A percentile compares a stretch with the other conserved stretches of the same genome.
phyloP scores from a whole-genome alignment of 2,888 invertebrate species.

The Dendrolimus houi region DNA sequence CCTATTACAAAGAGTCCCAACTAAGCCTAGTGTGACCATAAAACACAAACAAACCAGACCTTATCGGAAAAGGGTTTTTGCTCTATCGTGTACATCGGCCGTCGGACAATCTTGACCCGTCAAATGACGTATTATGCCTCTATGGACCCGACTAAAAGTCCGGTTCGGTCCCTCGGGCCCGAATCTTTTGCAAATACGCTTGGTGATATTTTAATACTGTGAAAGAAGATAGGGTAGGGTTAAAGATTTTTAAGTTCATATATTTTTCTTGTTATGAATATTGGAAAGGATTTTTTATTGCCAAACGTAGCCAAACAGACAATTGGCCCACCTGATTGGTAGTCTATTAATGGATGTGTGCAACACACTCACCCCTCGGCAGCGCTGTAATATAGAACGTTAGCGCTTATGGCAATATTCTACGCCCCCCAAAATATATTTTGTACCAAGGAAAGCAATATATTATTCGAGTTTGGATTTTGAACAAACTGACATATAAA shows the following conservation, averaged over 20 bases:
- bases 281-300: too few species aligned
- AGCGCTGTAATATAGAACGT: too few species aligned
- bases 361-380: too few species aligned
- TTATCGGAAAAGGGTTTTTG: conserved; percentile 4
- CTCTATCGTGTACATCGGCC: conserved; percentile 6
- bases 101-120: conserved; percentile 12
- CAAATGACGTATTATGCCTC: conserved; percentile 24
- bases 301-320: too few species aligned
- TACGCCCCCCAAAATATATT: too few species aligned
- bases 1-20: conserved; percentile 5
- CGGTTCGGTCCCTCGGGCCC: conserved; percentile 4
- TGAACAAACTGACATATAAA: too few species aligned
- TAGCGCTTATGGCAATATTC: too few species aligned
- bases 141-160: neutral
- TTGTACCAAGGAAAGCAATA: too few species aligned
- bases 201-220: neutral
- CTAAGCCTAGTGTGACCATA: neutral
- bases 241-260: neutral
- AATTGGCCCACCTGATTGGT: too few species aligned
- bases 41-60: neutral
- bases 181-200: neutral
- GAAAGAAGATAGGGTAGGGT: neutral
- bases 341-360: too few species aligned
- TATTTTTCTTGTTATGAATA: too few species aligned
- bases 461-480: too few species aligned